Percentiles rank a stretch among this genome's conserved stretches.
These are phyloP conservation scores for Diprion similis DNA, from an alignment of 1,140 invertebrate genomes.

Conservation along the genomic window DNA sequence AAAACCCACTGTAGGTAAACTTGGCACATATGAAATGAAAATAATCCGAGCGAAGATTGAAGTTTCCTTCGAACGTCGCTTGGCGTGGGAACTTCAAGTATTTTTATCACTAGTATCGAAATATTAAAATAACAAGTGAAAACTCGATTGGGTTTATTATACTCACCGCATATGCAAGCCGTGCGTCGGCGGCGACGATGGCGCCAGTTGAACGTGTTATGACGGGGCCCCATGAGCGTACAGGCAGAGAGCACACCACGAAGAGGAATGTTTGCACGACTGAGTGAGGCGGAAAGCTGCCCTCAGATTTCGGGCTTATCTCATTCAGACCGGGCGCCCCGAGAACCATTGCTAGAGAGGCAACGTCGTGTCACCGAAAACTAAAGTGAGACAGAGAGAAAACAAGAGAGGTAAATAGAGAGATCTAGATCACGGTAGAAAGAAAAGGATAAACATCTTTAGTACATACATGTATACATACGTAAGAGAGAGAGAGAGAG, in stretches of 20 bases:
- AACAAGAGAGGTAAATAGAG: not conserved
- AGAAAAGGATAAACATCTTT: too few species aligned
- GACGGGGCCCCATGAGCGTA: not conserved
- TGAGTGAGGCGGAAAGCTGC: not conserved
- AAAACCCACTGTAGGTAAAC: too few species aligned
- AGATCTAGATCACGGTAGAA: not conserved
- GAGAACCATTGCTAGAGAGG: not conserved
- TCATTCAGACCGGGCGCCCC: not conserved
- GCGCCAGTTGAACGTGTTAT: not conserved
- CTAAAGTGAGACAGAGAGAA: not conserved
- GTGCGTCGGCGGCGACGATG: not conserved
- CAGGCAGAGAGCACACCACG: not conserved
- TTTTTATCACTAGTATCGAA: too few species aligned
- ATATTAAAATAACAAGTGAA: too few species aligned
- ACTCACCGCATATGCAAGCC: too few species aligned
- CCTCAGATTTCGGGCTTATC: not conserved
- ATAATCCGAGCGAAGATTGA: too few species aligned
- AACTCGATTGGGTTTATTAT: too few species aligned
- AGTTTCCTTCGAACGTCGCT: too few species aligned
- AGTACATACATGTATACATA: too few species aligned
- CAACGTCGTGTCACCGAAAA: not conserved
- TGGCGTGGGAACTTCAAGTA: too few species aligned
- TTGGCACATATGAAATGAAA: too few species aligned
- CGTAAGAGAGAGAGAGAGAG: too few species aligned
- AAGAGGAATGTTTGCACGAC: constrained; percentile 1